Conservation (phyloP, 2,113 vertebrate species). For the Panthera leo region DNA sequence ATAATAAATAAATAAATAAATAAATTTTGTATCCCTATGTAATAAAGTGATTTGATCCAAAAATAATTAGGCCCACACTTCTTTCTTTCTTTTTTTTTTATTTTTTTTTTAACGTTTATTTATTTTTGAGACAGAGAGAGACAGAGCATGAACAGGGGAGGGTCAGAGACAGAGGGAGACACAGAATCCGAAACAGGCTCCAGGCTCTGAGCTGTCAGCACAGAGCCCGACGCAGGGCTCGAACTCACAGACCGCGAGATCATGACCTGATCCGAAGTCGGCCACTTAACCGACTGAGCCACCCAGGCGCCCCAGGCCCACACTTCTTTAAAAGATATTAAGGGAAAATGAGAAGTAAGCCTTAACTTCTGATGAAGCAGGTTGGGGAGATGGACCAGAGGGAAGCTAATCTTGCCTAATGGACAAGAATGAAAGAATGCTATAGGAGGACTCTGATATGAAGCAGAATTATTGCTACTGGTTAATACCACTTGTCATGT, state of each 20-base stretch:
- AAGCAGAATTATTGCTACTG: not conserved
- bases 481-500: not conserved
- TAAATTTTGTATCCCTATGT: not conserved
- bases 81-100: not conserved
- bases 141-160: too few species aligned
- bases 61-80: not conserved
- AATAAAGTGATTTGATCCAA: not conserved
- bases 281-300: too few species aligned
- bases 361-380: not conserved
- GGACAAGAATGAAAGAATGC: not conserved
- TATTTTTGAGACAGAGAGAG: too few species aligned
- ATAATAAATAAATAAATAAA: not conserved
- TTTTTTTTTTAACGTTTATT: too few species aligned
- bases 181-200: too few species aligned
- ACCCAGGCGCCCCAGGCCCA: too few species aligned
- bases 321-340: not conserved
- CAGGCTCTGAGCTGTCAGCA: too few species aligned
- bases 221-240: too few species aligned
- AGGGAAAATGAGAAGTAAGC: not conserved
- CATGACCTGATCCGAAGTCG: too few species aligned
- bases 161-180: too few species aligned
- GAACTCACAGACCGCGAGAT: too few species aligned
- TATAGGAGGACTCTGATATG: not conserved
- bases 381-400: not conserved
- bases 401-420: not conserved